These are phyloP conservation scores for Phengaris alcon DNA, from an alignment of 2,888 invertebrate genomes.

Conservation along the genomic window DNA sequence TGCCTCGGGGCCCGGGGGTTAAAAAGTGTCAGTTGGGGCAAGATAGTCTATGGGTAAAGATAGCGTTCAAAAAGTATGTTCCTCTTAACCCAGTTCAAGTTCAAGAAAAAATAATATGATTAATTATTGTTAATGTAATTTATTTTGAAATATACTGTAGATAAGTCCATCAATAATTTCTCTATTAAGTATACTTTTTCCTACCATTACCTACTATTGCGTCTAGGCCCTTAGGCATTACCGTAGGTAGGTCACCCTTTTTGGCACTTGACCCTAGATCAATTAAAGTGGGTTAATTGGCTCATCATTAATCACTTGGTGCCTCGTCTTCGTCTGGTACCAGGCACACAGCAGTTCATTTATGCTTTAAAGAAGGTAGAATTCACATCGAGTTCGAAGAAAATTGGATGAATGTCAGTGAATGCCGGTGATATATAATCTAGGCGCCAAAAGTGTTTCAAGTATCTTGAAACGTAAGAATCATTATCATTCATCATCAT, in stretches of 20 bases:
- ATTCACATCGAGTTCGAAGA: neutral
- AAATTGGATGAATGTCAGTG: neutral
- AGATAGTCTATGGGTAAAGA: too few species aligned
- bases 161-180: too few species aligned
- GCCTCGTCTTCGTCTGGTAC: conserved; percentile 1
- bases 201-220: neutral
- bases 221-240: neutral
- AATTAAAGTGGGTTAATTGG: conserved; percentile 24
- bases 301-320: conserved; percentile 10
- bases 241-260: conserved; percentile 13
- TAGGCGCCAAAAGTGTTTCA: neutral
- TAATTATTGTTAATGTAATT: too few species aligned
- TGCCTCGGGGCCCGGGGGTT: too few species aligned
- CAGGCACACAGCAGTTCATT: neutral
- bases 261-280: conserved; percentile 3
- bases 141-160: too few species aligned
- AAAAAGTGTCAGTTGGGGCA: too few species aligned
- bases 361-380: neutral
- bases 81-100: too few species aligned
- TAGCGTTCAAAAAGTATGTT: too few species aligned
- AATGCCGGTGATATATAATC: neutral
- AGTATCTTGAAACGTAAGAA: neutral
- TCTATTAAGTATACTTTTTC: neutral
- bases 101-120: too few species aligned
- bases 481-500: too few species aligned